Conservation (phyloP, 1,140 invertebrate genomes). For the Coboldia fuscipes region DNA sequence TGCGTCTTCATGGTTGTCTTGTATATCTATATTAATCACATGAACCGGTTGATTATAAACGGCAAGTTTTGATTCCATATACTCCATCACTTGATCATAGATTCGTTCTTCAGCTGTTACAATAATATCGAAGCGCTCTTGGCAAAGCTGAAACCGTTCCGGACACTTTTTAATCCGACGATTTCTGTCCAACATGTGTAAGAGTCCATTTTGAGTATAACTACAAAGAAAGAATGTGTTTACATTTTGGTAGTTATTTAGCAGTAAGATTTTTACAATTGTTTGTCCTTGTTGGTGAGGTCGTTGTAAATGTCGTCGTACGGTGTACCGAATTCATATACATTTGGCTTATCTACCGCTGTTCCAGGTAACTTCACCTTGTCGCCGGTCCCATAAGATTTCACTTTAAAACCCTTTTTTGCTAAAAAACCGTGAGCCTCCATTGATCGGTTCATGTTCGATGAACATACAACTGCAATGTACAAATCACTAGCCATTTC, state of each 20-base stretch:
- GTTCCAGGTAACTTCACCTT: slow-evolving; percentile 93
- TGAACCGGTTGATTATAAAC: slow-evolving; percentile 72
- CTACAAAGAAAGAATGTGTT: slow-evolving; percentile 22
- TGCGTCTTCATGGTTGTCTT: slow-evolving; percentile 99
- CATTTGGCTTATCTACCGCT: slow-evolving; percentile 85
- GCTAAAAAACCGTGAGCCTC: slow-evolving; percentile 93
- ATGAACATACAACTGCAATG: slow-evolving; percentile 92
- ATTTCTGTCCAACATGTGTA: slow-evolving; percentile 98
- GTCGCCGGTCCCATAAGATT: slow-evolving; percentile 94
- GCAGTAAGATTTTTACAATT: slow-evolving; percentile 40
- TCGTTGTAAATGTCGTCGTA: slow-evolving; percentile 98
- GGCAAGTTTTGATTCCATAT: slow-evolving; percentile 45
- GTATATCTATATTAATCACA: slow-evolving; percentile 97
- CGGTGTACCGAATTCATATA: slow-evolving; percentile 91
- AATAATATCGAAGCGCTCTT: slow-evolving; percentile 89
- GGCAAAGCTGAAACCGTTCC: slow-evolving; percentile 80
- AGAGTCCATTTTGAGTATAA: slow-evolving; percentile 95
- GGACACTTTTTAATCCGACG: slow-evolving; percentile 83
- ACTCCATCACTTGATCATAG: slow-evolving; percentile 83
- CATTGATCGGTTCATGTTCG: slow-evolving; percentile 99
- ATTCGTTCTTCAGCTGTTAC: slow-evolving; percentile 97
- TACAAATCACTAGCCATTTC: slow-evolving; percentile 34
- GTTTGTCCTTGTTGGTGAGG: slow-evolving; percentile 67
- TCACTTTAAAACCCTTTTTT: slow-evolving; percentile 91
- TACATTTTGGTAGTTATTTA: neutral